Evolutionary conservation across 2,113 vertebrate species (phyloP).

Genomic region (Canis aureus): DNA sequence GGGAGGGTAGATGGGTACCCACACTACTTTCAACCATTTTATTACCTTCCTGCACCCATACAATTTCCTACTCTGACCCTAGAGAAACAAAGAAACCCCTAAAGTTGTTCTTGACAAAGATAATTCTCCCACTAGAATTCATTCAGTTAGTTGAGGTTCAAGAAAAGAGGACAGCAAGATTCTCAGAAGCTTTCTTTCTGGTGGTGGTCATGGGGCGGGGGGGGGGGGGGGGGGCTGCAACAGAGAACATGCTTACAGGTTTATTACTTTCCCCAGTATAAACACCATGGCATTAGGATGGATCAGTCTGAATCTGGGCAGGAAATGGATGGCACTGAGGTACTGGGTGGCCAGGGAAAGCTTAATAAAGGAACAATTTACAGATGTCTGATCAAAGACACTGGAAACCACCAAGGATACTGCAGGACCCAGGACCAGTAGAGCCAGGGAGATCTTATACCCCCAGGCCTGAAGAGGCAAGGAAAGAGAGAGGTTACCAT

Average conservation of each 20-base stretch:
- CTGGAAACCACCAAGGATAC: neutral
- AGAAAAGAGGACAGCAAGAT: neutral
- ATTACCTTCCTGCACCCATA: neutral
- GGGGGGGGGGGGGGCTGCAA: neutral
- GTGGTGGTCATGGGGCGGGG: neutral
- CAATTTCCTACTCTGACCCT: neutral
- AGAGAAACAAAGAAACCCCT: neutral
- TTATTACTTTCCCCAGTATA: neutral
- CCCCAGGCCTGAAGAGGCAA: neutral
- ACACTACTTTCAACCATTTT: neutral
- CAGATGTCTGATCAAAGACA: neutral
- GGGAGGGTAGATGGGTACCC: neutral
- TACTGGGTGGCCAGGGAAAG: neutral
- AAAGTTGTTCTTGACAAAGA: neutral
- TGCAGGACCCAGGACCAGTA: neutral
- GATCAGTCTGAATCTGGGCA: neutral
- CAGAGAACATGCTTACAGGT: neutral
- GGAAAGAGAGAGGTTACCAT: neutral
- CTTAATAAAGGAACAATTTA: constrained; percentile 38
- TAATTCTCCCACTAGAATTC: neutral
- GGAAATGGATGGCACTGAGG: neutral
- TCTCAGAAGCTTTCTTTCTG: neutral
- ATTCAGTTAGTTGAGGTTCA: neutral
- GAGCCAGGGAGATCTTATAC: neutral
- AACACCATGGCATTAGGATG: neutral